Conservation (phyloP, 2,113 vertebrate genomes). For the Carettochelys insculpta region DNA sequence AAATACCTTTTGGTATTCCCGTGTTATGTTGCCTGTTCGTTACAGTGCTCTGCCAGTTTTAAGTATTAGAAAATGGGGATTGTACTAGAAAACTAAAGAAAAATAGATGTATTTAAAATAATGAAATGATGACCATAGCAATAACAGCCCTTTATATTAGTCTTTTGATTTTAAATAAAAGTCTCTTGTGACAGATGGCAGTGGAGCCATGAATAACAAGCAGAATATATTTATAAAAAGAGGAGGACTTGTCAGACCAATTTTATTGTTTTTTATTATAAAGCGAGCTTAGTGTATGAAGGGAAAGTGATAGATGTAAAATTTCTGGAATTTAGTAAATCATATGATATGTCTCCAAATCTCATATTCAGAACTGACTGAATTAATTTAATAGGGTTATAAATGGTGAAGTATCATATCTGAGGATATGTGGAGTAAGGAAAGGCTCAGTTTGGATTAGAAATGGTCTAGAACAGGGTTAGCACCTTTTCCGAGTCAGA, state of each 20-base stretch:
- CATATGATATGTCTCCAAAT: not conserved
- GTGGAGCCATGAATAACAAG: not conserved
- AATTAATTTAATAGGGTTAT: not conserved
- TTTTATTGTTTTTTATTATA: not conserved
- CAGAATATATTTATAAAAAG: not conserved
- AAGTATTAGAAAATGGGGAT: not conserved
- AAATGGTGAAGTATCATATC: not conserved
- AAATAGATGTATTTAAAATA: not conserved
- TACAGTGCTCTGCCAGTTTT: not conserved
- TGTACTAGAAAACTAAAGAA: not conserved
- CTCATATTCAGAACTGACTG: not conserved
- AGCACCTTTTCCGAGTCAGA: too few species aligned
- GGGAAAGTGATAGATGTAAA: not conserved
- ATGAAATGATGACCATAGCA: not conserved
- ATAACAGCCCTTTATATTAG: not conserved
- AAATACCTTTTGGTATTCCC: not conserved
- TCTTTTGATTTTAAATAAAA: not conserved
- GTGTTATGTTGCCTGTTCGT: not conserved
- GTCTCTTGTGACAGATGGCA: not conserved
- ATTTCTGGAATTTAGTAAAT: not conserved
- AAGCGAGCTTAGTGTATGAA: not conserved
- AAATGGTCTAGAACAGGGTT: not conserved
- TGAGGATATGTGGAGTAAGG: not conserved
- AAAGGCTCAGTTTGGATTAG: not conserved
- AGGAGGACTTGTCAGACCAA: constrained; percentile 2